Evolutionary conservation across 1,140 invertebrate species (phyloP).

Genomic region (Ceratosolen solmsi): DNA sequence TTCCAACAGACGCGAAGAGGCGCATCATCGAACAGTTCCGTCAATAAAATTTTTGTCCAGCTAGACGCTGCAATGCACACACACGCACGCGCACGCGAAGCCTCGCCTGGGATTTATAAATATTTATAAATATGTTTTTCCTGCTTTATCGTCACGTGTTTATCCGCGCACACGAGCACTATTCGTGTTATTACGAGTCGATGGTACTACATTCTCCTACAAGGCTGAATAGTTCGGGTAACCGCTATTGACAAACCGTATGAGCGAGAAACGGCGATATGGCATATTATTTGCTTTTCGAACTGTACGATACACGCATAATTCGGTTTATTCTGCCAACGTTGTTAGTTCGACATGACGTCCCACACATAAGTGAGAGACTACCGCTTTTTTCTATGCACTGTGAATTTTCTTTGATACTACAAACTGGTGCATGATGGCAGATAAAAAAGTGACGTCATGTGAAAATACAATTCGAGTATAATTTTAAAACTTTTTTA

Average conservation of each 20-base stretch:
- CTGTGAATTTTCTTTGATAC: not conserved
- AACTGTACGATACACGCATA: not conserved
- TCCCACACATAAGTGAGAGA: too few relatives aligned
- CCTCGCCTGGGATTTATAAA: conserved; percentile 14
- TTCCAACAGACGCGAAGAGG: not conserved
- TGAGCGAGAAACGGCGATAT: conserved; percentile 41
- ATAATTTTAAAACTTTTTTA: not conserved
- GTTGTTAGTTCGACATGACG: not conserved
- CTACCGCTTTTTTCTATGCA: not conserved
- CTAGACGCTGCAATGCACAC: too few relatives aligned
- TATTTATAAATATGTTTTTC: conserved; percentile 40
- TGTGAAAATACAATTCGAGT: not conserved
- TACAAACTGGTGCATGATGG: not conserved
- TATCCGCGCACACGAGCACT: not conserved
- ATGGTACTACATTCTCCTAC: not conserved
- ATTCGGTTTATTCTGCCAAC: conserved; percentile 20
- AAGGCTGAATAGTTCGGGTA: conserved; percentile 36
- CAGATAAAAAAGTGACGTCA: not conserved
- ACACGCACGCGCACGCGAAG: not conserved
- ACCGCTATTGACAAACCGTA: conserved; percentile 44
- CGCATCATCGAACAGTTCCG: not conserved
- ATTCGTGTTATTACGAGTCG: conserved; percentile 9
- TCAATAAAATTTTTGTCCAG: conserved; percentile 24
- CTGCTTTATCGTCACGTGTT: not conserved
- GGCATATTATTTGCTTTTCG: conserved; percentile 39